A percentile compares a stretch with the other conserved stretches of the same genome.
Conservation (phyloP, 2,797 vertebrate species). For the Menidia menidia region DNA sequence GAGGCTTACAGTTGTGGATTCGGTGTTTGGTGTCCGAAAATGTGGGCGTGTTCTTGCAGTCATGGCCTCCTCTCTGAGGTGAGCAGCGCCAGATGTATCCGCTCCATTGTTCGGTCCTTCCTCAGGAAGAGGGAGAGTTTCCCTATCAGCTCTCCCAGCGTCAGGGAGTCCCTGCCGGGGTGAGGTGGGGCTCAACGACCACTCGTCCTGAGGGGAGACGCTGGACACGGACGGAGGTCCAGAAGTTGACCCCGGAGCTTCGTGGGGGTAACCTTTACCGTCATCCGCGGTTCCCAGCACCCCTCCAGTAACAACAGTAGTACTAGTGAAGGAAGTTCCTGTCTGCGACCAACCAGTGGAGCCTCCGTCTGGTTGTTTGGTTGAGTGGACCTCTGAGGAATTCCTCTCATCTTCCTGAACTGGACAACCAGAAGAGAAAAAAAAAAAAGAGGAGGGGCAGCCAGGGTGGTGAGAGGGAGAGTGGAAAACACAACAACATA, state of each 20-base stretch:
- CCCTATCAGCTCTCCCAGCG: constrained; percentile 74
- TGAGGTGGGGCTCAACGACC: constrained; percentile 46
- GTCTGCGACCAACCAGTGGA: constrained; percentile 29
- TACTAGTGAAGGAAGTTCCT: constrained; percentile 44
- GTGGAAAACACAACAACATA: constrained; percentile 60
- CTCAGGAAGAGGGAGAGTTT: constrained; percentile 81
- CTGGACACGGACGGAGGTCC: constrained; percentile 19
- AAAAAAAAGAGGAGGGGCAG: constrained; percentile 40
- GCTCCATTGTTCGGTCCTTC: constrained; percentile 83
- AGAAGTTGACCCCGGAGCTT: constrained; percentile 17
- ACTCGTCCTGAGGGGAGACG: constrained; percentile 37
- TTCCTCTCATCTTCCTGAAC: constrained; percentile 71
- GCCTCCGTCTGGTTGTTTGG: constrained; percentile 34
- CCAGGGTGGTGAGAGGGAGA: constrained; percentile 37
- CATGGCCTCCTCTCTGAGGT: constrained; percentile 30
- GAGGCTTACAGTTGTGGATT: constrained; percentile 15
- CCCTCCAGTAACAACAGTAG: constrained; percentile 32
- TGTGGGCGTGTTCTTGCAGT: constrained; percentile 54
- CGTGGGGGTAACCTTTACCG: constrained; percentile 28
- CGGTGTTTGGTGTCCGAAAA: constrained; percentile 43
- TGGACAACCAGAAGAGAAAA: constrained; percentile 68
- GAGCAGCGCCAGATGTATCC: constrained; percentile 81
- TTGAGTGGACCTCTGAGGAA: constrained; percentile 56
- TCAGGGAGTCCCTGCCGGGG: constrained; percentile 43
- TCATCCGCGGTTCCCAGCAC: constrained; percentile 15